A percentile compares a stretch with the other conserved stretches of the same genome.
Evolutionary conservation across 2,113 vertebrate genomes (phyloP).

Genomic region (Butorides virescens): DNA sequence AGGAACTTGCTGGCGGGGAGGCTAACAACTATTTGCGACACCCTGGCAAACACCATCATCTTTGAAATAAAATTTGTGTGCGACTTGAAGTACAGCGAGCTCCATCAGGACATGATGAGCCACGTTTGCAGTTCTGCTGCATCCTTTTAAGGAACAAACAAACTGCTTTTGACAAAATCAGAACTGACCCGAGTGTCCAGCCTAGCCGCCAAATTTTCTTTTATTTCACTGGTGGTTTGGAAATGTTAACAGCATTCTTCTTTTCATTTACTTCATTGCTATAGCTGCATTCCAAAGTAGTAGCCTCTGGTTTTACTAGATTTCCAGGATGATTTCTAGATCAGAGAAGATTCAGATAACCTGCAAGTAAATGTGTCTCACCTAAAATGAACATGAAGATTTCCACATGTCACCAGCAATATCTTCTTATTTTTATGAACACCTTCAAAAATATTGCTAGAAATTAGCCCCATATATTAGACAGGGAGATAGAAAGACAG

Average conservation of each 20-base stretch:
- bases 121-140: not conserved
- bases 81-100: not conserved
- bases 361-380: not conserved
- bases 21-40: not conserved
- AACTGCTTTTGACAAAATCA: not conserved
- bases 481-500: not conserved
- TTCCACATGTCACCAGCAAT: not conserved
- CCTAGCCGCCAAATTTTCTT: not conserved
- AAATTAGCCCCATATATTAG: not conserved
- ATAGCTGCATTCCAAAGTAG: not conserved
- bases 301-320: not conserved
- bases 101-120: not conserved
- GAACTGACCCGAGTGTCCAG: not conserved
- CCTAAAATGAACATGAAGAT: not conserved
- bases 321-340: not conserved
- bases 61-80: not conserved
- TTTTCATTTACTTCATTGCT: not conserved
- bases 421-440: not conserved
- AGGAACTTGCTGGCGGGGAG: not conserved
- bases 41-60: not conserved
- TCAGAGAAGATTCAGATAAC: not conserved
- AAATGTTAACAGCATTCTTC: not conserved
- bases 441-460: not conserved
- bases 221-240: not conserved
- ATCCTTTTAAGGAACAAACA: not conserved